Evolutionary conservation across 2,888 invertebrate genomes (phyloP).

Genomic region (Aleiodes testaceus): DNA sequence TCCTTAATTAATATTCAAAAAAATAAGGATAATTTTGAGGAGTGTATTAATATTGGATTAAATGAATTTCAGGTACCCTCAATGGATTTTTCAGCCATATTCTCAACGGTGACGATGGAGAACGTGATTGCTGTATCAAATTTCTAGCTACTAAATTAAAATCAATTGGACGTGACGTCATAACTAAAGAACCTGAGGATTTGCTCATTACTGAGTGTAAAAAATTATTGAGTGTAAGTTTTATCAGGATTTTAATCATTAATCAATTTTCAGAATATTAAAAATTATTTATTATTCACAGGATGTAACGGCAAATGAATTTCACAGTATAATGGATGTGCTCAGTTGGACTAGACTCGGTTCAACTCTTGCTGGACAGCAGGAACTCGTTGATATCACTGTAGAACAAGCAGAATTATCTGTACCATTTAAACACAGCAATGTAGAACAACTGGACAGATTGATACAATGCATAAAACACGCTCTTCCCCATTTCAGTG

Average conservation of each 20-base stretch:
- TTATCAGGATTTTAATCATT: slow-evolving; percentile 10
- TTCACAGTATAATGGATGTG: slow-evolving; percentile 90
- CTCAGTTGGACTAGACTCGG: slow-evolving; percentile 87
- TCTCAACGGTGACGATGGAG: slow-evolving; percentile 80
- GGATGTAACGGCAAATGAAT: slow-evolving; percentile 94
- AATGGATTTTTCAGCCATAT: slow-evolving; percentile 83
- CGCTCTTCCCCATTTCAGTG: slow-evolving; percentile 90
- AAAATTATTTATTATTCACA: slow-evolving; percentile 65
- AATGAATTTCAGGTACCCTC: slow-evolving; percentile 75
- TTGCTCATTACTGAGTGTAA: slow-evolving; percentile 88
- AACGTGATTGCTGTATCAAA: slow-evolving; percentile 90
- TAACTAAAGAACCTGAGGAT: slow-evolving; percentile 90
- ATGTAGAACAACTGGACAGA: slow-evolving; percentile 78
- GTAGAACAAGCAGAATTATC: slow-evolving; percentile 90
- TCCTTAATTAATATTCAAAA: not conserved
- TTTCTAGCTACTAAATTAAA: slow-evolving; percentile 90
- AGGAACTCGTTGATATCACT: slow-evolving; percentile 89
- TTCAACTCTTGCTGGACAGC: slow-evolving; percentile 87
- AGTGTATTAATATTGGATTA: slow-evolving; percentile 5
- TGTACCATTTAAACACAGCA: slow-evolving; percentile 81
- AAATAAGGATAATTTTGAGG: not conserved
- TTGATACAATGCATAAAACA: slow-evolving; percentile 90
- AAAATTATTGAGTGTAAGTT: slow-evolving; percentile 83
- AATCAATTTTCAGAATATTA: slow-evolving; percentile 6
- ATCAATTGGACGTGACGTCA: slow-evolving; percentile 83